Evolutionary conservation across 1,140 invertebrate genomes (phyloP).

Genomic region (Drosophila busckii): DNA sequence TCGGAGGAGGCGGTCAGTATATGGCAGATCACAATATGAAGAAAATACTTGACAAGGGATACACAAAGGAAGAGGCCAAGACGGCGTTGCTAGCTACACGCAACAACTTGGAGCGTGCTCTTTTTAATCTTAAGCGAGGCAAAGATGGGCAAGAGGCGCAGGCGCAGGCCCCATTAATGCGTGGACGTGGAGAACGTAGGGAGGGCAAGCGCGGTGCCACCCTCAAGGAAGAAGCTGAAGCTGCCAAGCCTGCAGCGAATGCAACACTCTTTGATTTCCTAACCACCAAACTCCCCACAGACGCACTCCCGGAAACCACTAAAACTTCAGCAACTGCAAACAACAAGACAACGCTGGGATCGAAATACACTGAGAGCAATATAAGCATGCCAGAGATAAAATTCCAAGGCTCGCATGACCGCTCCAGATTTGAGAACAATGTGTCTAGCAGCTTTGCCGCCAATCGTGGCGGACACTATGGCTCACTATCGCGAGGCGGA

Average conservation of each 20-base stretch:
- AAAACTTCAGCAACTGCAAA: conserved; percentile 74
- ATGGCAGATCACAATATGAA: conserved; percentile 89
- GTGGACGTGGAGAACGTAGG: conserved; percentile 61
- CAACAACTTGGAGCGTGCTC: conserved; percentile 87
- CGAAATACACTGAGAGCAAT: too few relatives aligned
- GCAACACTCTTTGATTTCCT: conserved; percentile 93
- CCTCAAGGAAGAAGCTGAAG: conserved; percentile 82
- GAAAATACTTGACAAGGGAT: conserved; percentile 89
- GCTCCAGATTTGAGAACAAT: conserved; percentile 72
- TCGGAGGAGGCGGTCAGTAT: conserved; percentile 85
- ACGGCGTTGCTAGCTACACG: conserved; percentile 85
- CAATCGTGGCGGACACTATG: conserved; percentile 46
- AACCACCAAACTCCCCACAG: conserved; percentile 83
- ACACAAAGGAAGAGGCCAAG: conserved; percentile 87
- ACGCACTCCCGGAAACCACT: conserved; percentile 49
- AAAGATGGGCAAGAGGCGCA: conserved; percentile 77
- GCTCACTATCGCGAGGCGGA: conserved; percentile 29
- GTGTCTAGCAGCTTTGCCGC: conserved; percentile 76
- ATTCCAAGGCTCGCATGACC: conserved; percentile 17
- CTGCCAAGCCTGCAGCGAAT: conserved; percentile 88
- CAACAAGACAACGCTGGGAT: conserved; percentile 32
- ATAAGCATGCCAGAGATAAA: conserved; percentile 20
- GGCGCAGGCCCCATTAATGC: conserved; percentile 60
- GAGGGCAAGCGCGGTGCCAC: conserved; percentile 69
- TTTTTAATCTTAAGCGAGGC: conserved; percentile 84